phyloP scores from a whole-genome alignment of 2,113 vertebrate genomes.

The Thermophis baileyi region DNA sequence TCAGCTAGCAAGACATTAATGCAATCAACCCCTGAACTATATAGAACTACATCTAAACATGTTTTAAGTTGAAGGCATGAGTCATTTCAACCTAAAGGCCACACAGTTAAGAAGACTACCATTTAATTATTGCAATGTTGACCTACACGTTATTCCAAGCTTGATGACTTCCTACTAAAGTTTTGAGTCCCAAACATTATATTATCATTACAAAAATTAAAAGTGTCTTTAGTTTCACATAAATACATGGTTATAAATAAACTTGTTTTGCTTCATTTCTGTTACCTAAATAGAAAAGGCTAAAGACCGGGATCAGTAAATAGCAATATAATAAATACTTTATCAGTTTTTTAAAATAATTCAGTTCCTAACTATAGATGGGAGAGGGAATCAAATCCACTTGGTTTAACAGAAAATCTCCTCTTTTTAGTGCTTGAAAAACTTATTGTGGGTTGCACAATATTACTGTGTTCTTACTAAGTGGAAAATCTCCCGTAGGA shows the following conservation, averaged over 20 bases:
- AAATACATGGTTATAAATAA: not conserved
- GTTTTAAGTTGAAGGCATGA: not conserved
- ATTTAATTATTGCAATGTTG: not conserved
- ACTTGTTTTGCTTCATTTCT: not conserved
- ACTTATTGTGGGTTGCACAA: not conserved
- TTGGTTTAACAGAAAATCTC: not conserved
- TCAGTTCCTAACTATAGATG: not conserved
- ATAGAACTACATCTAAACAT: not conserved
- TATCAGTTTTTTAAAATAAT: not conserved
- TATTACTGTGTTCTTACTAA: not conserved
- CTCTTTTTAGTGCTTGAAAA: not conserved
- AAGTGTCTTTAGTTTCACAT: not conserved
- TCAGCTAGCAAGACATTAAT: not conserved
- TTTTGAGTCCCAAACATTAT: not conserved
- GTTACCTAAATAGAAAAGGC: not conserved
- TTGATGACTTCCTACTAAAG: not conserved
- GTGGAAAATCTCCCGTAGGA: not conserved
- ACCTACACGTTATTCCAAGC: not conserved
- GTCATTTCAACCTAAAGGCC: not conserved
- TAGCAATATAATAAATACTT: not conserved
- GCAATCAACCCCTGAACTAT: not conserved
- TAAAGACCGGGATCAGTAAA: not conserved
- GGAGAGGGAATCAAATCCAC: not conserved
- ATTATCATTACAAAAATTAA: not conserved
- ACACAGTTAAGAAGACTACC: not conserved